phyloP scores from a whole-genome alignment of 2,797 vertebrate genomes.

The Rhyacichthys aspro region DNA sequence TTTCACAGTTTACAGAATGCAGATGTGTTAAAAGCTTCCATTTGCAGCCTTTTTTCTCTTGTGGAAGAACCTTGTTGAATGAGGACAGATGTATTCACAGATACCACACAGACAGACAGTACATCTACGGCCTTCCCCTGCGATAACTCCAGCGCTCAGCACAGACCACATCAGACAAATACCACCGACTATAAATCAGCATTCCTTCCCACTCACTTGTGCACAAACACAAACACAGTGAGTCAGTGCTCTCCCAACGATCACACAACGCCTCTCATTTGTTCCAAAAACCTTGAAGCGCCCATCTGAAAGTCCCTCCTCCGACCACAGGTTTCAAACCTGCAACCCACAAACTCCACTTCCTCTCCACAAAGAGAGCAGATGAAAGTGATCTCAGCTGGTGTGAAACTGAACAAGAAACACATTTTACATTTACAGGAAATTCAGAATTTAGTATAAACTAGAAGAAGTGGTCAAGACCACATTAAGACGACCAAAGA shows the following conservation, averaged over 20 bases:
- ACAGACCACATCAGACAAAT: conserved; percentile 32
- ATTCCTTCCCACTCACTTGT: conserved; percentile 24
- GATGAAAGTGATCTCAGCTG: too few relatives aligned
- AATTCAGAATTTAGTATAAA: too few relatives aligned
- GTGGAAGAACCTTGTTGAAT: not conserved
- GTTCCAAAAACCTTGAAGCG: conserved; percentile 53
- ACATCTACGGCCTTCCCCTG: conserved; percentile 25
- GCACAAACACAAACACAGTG: conserved; percentile 47
- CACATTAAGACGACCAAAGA: too few relatives aligned
- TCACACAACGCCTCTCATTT: conserved; percentile 64
- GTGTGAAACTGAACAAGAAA: too few relatives aligned
- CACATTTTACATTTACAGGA: too few relatives aligned
- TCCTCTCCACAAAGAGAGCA: not conserved
- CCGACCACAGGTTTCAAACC: conserved; percentile 3
- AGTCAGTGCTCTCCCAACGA: conserved; percentile 51
- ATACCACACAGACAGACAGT: not conserved
- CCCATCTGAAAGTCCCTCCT: not conserved
- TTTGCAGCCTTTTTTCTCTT: not conserved
- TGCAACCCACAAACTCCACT: conserved; percentile 11
- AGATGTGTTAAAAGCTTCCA: too few relatives aligned
- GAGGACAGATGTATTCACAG: conserved; percentile 2
- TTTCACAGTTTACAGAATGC: too few relatives aligned
- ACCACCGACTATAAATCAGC: conserved; percentile 14
- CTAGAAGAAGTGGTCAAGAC: too few relatives aligned
- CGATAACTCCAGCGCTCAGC: conserved; percentile 16